A percentile compares a stretch with the other conserved stretches of the same genome.
Conservation (phyloP, 2,888 invertebrate genomes). For the Apamea monoglypha region DNA sequence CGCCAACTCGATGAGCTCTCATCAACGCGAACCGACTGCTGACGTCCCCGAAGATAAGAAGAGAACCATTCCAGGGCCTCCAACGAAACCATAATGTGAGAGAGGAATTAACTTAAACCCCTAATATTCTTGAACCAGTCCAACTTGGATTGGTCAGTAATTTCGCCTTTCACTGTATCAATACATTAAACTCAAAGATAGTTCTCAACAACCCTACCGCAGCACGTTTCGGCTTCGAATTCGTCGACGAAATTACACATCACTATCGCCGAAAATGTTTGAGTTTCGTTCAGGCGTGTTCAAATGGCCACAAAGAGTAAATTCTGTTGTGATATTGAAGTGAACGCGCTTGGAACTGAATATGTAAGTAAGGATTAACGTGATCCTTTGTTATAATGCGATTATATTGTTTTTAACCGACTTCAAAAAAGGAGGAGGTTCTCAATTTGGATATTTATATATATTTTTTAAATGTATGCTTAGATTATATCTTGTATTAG, state of each 20-base stretch:
- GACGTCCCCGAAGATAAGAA: too few relatives aligned
- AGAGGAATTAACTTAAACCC: background rate
- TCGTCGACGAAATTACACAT: constrained; percentile 24
- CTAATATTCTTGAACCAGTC: background rate
- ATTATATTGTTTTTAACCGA: too few relatives aligned
- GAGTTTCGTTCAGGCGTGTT: constrained; percentile 27
- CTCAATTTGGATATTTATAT: too few relatives aligned
- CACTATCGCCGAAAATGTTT: constrained; percentile 34
- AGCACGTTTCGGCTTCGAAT: constrained; percentile 33
- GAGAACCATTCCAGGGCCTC: too few relatives aligned
- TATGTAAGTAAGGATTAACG: constrained; percentile 3
- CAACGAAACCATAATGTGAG: too few relatives aligned
- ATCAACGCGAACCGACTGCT: too few relatives aligned
- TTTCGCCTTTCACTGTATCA: constrained; percentile 2
- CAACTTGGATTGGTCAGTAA: background rate
- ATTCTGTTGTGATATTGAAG: constrained; percentile 16
- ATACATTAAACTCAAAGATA: constrained; percentile 27
- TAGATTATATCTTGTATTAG: too few relatives aligned
- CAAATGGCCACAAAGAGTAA: constrained; percentile 31
- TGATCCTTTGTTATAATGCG: background rate
- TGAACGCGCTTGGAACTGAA: constrained; percentile 1
- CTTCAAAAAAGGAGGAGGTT: too few relatives aligned
- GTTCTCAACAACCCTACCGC: constrained; percentile 20
- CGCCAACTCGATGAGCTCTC: too few relatives aligned
- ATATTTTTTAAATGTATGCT: too few relatives aligned